Evolutionary conservation across 2,113 vertebrate species (phyloP).

Genomic region (Gadus chalcogrammus): DNA sequence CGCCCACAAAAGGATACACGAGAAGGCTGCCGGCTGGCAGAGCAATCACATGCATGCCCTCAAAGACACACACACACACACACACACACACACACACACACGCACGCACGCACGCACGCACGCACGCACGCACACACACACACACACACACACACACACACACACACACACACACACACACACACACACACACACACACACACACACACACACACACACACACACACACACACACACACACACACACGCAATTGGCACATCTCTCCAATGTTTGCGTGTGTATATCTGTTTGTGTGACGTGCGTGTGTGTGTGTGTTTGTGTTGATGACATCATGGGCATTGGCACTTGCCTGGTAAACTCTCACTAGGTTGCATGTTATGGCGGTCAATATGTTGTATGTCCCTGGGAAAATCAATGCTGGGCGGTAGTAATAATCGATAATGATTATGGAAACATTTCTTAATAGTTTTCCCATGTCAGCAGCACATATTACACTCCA

Average conservation of each 20-base stretch:
- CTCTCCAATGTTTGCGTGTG: slow-evolving; percentile 19
- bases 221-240: slow-evolving; percentile 18
- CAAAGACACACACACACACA: slow-evolving; percentile 24
- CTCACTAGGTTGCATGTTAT: no score
- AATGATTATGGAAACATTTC: no score
- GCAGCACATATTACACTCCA: no score
- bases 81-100: slow-evolving; percentile 20
- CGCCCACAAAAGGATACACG: slow-evolving; percentile 48
- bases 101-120: slow-evolving; percentile 12
- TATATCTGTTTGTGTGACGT: no score
- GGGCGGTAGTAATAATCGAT: no score
- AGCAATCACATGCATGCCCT: slow-evolving; percentile 25
- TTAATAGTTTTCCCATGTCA: no score
- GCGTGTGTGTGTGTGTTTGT: slow-evolving; percentile 13
- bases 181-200: no score
- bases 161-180: slow-evolving; percentile 31
- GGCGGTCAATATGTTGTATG: no score
- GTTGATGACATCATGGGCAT: no score
- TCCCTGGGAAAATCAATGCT: no score
- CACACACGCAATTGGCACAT: slow-evolving; percentile 11
- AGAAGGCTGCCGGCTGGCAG: slow-evolving; percentile 60
- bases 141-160: slow-evolving; percentile 23
- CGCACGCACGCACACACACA: slow-evolving; percentile 20
- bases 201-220: slow-evolving; percentile 22
- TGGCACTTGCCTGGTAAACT: no score